Evolutionary conservation across 2,113 vertebrate genomes (phyloP).

Genomic region (Antigone vipio): DNA sequence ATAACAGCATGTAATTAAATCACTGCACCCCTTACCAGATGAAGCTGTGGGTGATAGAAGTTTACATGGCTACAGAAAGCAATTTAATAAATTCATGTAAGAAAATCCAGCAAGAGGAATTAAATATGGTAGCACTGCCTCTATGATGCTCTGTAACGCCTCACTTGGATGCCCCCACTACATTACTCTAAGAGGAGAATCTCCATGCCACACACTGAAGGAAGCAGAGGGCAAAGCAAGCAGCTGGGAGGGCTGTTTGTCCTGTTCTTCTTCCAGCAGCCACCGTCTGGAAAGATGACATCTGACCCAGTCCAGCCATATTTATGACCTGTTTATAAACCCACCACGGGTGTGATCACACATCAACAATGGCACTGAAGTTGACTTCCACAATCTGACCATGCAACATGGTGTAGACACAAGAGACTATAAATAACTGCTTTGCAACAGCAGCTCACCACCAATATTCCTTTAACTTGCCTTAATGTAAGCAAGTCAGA

Average conservation of each 20-base stretch:
- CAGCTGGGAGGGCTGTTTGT: neutral
- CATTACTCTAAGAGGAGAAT: neutral
- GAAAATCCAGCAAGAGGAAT: neutral
- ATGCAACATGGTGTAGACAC: accelerated
- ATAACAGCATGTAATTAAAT: neutral
- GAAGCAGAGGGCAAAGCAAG: neutral
- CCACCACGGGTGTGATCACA: accelerated
- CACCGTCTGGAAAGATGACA: neutral
- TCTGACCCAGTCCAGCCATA: neutral
- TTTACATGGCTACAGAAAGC: neutral
- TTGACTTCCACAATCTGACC: no score
- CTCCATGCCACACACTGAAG: accelerated
- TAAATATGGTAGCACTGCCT: accelerated
- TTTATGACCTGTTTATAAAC: neutral
- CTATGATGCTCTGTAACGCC: accelerated
- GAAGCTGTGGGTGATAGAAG: neutral
- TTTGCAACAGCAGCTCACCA: neutral
- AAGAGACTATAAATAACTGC: accelerated
- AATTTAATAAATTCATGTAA: neutral
- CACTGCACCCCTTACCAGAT: neutral
- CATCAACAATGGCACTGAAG: accelerated
- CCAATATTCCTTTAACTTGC: no score
- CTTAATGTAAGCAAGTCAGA: neutral
- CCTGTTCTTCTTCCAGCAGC: neutral
- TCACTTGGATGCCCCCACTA: neutral